These are phyloP conservation scores for Tor tambroides DNA, from an alignment of 2,113 vertebrate genomes.

Conservation along the genomic window DNA sequence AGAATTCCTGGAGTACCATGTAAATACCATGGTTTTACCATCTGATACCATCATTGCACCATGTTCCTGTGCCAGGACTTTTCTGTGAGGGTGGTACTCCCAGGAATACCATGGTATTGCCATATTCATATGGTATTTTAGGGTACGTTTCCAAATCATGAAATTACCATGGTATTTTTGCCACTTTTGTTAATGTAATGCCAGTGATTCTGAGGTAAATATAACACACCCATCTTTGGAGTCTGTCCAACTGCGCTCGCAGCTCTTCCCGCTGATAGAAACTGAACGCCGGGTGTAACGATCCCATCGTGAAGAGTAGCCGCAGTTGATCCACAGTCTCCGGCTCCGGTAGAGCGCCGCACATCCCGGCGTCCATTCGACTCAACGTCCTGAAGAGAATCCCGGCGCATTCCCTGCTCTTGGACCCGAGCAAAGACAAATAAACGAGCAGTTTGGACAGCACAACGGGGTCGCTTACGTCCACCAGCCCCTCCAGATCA, in stretches of 20 bases:
- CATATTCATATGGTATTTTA: too few relatives aligned
- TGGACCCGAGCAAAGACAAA: slow-evolving; percentile 90
- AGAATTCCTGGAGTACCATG: too few relatives aligned
- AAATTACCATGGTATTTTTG: not conserved
- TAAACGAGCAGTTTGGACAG: slow-evolving; percentile 91
- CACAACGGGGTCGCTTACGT: slow-evolving; percentile 85
- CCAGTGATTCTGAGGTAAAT: not conserved
- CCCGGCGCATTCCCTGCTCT: slow-evolving; percentile 92
- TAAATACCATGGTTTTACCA: too few relatives aligned
- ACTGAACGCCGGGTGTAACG: slow-evolving; percentile 92
- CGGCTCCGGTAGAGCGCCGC: slow-evolving; percentile 59
- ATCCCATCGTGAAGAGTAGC: slow-evolving; percentile 95
- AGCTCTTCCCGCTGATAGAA: slow-evolving; percentile 94
- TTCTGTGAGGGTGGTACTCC: not conserved
- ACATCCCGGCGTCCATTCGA: slow-evolving; percentile 77
- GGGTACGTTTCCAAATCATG: too few relatives aligned
- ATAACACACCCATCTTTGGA: slow-evolving; percentile 41
- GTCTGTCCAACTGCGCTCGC: slow-evolving; percentile 82
- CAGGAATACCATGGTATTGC: not conserved
- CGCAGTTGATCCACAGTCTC: slow-evolving; percentile 85
- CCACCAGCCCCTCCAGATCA: slow-evolving; percentile 82
- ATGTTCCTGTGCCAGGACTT: not conserved
- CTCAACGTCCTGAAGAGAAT: slow-evolving; percentile 88
- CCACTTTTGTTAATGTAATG: not conserved
- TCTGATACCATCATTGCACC: too few relatives aligned